Evolutionary conservation across 2,113 vertebrate genomes (phyloP), one percentile per base, ranked within the genome.

Genomic region (Acrocephalus kingi): DNA sequence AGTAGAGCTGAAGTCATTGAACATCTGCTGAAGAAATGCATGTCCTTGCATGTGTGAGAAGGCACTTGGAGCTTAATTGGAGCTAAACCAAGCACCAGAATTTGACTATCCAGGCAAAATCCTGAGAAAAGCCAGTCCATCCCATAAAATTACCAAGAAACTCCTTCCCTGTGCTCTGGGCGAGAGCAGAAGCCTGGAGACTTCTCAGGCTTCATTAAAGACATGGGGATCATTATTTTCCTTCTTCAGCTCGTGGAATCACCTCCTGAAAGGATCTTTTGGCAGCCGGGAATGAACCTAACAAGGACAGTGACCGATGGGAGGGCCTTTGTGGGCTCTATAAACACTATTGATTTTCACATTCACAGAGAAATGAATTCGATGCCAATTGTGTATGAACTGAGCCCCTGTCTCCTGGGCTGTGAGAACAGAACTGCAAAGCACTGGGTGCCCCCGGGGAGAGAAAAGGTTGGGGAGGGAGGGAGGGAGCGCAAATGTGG

Each of bases 311-410:
- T 94, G 92, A 94, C 46, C 14, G 43, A 94, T 59, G 77, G 94
- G 74, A 74, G 79, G 78, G 64, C 71, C 67, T 75, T 61, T 85
- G 85, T 62, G 74, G 67, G 23, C 19, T 74, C 94, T 59, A 10
- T 80, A 88, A 94, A 77, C 90, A 63, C 37, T 51, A 95, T 93
- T 45, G 96, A 95, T 95, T 95, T 89, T 69, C 52, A 69, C 88
- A 84, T 89, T 88, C 88, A 8, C 82, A 7, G 7, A 59, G 92
- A 25, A 88, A 89, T 74, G 59, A 93, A 92, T 92, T n/a, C 49
- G 59, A 17, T 74, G 68, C 88, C 88, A 31, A 18, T 74, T 80
- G 90, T 46, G 28, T 19, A 4, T 11, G 75, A 77, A 11, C 92
- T 20, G 85, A 80, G 79, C 54, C 3, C 5, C 31, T 7, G 22